Conservation (phyloP, 1,140 invertebrate species). For the Macrobrachium nipponense region DNA sequence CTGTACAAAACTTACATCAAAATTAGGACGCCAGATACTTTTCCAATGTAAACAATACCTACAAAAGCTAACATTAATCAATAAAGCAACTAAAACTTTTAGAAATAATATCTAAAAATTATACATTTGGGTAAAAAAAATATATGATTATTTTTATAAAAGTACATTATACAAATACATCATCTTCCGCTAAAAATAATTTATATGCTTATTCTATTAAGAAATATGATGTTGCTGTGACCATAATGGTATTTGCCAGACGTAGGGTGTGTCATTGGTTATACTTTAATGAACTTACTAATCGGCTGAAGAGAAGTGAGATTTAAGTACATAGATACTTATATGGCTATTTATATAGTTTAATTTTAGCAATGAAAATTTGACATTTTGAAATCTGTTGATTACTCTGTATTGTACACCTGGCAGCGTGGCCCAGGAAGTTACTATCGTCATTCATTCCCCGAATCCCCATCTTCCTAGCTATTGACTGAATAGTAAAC, state of each 20-base stretch:
- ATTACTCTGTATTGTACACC: too few species aligned
- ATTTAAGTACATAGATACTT: too few species aligned
- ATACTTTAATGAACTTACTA: too few species aligned
- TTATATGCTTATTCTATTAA: background rate
- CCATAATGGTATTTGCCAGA: constrained; percentile 43
- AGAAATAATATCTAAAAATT: background rate
- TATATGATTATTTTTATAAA: background rate
- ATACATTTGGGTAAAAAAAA: too few species aligned
- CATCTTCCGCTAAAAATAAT: background rate
- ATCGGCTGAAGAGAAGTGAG: too few species aligned
- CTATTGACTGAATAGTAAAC: too few species aligned
- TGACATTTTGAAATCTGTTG: too few species aligned
- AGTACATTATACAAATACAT: background rate
- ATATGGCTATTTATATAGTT: too few species aligned
- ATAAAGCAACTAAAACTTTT: constrained; percentile 20
- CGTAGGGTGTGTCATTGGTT: constrained; percentile 50
- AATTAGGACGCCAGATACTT: constrained; percentile 55
- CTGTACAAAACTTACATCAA: constrained; percentile 61
- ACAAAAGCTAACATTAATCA: constrained; percentile 1
- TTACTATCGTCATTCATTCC: too few species aligned
- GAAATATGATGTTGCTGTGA: constrained; percentile 29
- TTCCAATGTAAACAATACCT: constrained; percentile 47
- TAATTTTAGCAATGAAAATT: too few species aligned
- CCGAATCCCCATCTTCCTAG: too few species aligned
- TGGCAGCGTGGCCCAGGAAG: too few species aligned